These are phyloP conservation scores for Drusus annulatus DNA, from an alignment of 1,140 invertebrate genomes.

Conservation along the genomic window DNA sequence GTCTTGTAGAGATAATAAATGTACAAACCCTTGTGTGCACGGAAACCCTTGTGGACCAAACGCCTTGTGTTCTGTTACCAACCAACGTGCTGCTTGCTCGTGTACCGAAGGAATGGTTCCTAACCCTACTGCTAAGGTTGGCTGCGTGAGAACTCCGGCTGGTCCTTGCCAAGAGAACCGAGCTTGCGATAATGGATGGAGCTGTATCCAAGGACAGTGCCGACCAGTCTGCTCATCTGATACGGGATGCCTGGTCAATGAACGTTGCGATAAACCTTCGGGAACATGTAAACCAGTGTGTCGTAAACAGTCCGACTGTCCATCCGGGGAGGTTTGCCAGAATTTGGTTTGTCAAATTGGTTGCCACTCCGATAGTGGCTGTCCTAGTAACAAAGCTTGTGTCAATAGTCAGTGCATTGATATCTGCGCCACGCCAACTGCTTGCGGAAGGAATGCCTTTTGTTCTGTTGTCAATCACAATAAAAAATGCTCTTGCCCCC, in stretches of 20 bases:
- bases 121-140: slow-evolving; percentile 86
- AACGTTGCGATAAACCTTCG: slow-evolving; percentile 76
- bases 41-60: slow-evolving; percentile 87
- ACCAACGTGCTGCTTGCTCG: slow-evolving; percentile 86
- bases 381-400: slow-evolving; percentile 79
- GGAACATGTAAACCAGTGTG: slow-evolving; percentile 82
- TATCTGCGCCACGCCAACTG: slow-evolving; percentile 80
- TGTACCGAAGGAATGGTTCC: slow-evolving; percentile 85
- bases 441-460: slow-evolving; percentile 87
- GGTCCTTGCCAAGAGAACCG: slow-evolving; percentile 80
- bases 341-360: slow-evolving; percentile 83
- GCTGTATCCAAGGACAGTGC: slow-evolving; percentile 82
- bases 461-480: slow-evolving; percentile 81
- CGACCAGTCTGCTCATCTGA: slow-evolving; percentile 83
- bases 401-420: slow-evolving; percentile 83
- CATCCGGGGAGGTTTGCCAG: slow-evolving; percentile 87
- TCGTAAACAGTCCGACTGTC: slow-evolving; percentile 84
- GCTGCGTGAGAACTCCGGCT: slow-evolving; percentile 84
- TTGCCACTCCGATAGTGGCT: slow-evolving; percentile 86
- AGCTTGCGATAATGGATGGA: slow-evolving; percentile 79
- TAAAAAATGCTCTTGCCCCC: slow-evolving; percentile 82
- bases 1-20: slow-evolving; percentile 85
- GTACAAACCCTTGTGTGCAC: slow-evolving; percentile 82
- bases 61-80: slow-evolving; percentile 83
- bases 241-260: slow-evolving; percentile 84